These are phyloP conservation scores for Poeciliopsis retropinna DNA, from an alignment of 2,113 vertebrate genomes.

Conservation along the genomic window DNA sequence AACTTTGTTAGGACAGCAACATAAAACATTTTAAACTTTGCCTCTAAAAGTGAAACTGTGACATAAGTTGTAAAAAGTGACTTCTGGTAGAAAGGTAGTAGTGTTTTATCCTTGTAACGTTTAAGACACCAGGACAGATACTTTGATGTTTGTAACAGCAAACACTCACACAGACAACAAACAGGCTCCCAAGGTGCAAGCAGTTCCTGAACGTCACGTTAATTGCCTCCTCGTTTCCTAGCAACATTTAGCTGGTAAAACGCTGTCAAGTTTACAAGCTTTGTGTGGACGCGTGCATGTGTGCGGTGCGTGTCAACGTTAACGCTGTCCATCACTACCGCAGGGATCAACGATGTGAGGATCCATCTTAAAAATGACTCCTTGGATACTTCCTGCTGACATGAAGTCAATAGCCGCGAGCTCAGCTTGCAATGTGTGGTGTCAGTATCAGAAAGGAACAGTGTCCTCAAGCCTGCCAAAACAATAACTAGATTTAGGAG, in stretches of 20 bases:
- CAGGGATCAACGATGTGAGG: conserved; percentile 4
- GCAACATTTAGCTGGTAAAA: conserved; percentile 61
- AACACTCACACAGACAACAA: conserved; percentile 1
- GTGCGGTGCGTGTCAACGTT: conserved; percentile 3
- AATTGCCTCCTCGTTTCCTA: conserved; percentile 64
- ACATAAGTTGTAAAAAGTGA: conserved; percentile 1
- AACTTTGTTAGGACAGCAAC: conserved; percentile 9
- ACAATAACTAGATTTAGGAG: conserved; percentile 1
- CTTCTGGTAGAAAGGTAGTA: conserved; percentile 11
- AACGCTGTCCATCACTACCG: conserved; percentile 25
- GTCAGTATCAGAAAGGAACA: conserved; percentile 11
- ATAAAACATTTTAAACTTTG: conserved; percentile 1
- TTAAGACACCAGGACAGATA: conserved; percentile 7
- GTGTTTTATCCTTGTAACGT: conserved; percentile 20
- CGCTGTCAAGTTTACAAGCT: conserved; percentile 58
- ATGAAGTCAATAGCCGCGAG: background rate
- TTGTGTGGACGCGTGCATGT: background rate
- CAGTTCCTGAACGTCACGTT: conserved; percentile 28
- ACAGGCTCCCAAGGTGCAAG: conserved; percentile 27
- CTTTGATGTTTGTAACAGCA: conserved; percentile 50
- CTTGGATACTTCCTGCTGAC: background rate
- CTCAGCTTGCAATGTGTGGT: background rate
- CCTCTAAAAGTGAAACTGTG: conserved; percentile 16
- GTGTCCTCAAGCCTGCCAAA: background rate
- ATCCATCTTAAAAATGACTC: conserved; percentile 29